A percentile compares a stretch with the other conserved stretches of the same genome.
These are phyloP conservation scores for Oeneis ivallda DNA, from an alignment of 2,888 invertebrate genomes.

Conservation along the genomic window DNA sequence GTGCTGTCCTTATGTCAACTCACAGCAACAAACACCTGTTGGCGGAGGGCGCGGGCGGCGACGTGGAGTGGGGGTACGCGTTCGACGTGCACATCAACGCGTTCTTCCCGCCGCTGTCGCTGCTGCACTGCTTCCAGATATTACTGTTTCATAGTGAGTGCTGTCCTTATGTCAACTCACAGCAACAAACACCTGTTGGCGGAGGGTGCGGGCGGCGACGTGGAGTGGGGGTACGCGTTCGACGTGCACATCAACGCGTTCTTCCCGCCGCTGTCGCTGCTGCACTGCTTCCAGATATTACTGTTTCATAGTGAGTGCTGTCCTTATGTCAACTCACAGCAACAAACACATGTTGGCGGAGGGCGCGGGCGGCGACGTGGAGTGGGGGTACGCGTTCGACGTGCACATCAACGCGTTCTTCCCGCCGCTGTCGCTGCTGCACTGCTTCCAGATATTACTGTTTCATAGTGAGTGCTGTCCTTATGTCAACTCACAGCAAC, in stretches of 20 bases:
- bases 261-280: no score
- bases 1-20: no score
- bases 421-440: slow-evolving; percentile 96
- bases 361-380: slow-evolving; percentile 85
- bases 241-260: no score
- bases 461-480: slow-evolving; percentile 85
- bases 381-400: slow-evolving; percentile 99
- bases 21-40: no score
- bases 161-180: background rate
- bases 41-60: slow-evolving; percentile 81
- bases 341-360: slow-evolving; percentile 89
- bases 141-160: slow-evolving; percentile 90
- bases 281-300: no score
- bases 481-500: background rate
- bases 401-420: slow-evolving; percentile 99
- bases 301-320: no score
- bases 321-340: no score
- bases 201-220: no score
- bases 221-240: no score
- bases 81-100: slow-evolving; percentile 99
- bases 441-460: slow-evolving; percentile 94
- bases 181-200: no score
- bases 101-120: slow-evolving; percentile 96
- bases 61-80: slow-evolving; percentile 98
- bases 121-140: slow-evolving; percentile 95